phyloP scores from a whole-genome alignment of 2,888 invertebrate genomes.

The Drosophila cracens region DNA sequence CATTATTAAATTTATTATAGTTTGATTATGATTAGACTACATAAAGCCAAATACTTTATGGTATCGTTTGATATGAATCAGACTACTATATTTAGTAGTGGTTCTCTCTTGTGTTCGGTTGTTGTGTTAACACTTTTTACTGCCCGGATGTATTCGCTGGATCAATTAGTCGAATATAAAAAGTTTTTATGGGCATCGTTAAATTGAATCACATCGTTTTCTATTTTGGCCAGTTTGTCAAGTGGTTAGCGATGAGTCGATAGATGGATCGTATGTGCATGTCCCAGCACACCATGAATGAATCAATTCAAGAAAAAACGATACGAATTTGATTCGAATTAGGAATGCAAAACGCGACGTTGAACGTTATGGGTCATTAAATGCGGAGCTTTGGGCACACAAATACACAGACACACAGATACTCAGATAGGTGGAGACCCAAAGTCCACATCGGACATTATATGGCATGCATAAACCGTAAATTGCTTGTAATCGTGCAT shows the following conservation, averaged over 20 bases:
- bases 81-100: not conserved
- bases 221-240: conserved; percentile 53
- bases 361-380: conserved; percentile 69
- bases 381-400: conserved; percentile 53
- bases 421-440: conserved; percentile 9
- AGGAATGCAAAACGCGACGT: conserved; percentile 56
- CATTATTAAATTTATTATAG: not conserved
- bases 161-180: conserved; percentile 68
- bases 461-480: conserved; percentile 73
- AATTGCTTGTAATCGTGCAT: conserved; percentile 73
- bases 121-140: conserved; percentile 53
- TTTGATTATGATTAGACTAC: not conserved
- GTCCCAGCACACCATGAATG: conserved; percentile 53
- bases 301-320: conserved; percentile 41
- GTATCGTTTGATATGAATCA: not conserved
- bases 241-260: conserved; percentile 18
- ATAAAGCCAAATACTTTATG: not conserved
- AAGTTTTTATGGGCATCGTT: conserved; percentile 61
- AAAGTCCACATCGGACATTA: conserved; percentile 49
- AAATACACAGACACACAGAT: not conserved
- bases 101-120: not conserved
- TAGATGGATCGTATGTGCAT: conserved; percentile 43
- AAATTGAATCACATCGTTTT: conserved; percentile 50
- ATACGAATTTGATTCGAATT: conserved; percentile 22
- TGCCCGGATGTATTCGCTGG: conserved; percentile 62